Conservation (phyloP, 2,888 invertebrate genomes). For the Zele albiditarsus region DNA sequence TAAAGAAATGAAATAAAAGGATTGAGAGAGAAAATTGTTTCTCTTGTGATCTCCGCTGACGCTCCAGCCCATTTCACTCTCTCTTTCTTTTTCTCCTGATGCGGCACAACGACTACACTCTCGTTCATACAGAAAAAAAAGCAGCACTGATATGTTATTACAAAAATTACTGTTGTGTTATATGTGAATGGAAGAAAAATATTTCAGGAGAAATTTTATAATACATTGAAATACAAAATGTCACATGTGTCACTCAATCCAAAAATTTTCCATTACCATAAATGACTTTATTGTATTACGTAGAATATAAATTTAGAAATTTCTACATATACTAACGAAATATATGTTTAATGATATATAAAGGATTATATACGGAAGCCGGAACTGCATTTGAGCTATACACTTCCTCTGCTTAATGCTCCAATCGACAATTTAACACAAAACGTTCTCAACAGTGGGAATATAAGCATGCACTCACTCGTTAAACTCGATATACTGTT, state of each 20-base stretch:
- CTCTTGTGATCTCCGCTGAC: conserved; percentile 43
- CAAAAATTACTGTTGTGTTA: not conserved
- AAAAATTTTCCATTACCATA: not conserved
- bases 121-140: not conserved
- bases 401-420: conserved; percentile 6
- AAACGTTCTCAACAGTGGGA: too few relatives aligned
- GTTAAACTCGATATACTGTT: conserved; percentile 19
- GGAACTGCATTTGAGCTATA: not conserved
- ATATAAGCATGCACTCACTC: not conserved
- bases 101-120: not conserved
- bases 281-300: not conserved
- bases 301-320: conserved; percentile 6
- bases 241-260: not conserved
- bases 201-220: not conserved
- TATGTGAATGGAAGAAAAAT: not conserved
- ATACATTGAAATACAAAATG: not conserved
- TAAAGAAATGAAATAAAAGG: conserved; percentile 6
- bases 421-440: not conserved
- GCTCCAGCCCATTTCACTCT: conserved; percentile 48
- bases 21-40: conserved; percentile 37
- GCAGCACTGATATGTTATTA: not conserved
- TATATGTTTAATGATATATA: not conserved
- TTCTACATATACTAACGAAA: not conserved
- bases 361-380: not conserved
- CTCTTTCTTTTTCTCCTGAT: conserved; percentile 42